These are phyloP conservation scores for Beroe forskalii DNA, from an alignment of 37 sponge, comb jelly and placozoan species.

Conservation along the genomic window DNA sequence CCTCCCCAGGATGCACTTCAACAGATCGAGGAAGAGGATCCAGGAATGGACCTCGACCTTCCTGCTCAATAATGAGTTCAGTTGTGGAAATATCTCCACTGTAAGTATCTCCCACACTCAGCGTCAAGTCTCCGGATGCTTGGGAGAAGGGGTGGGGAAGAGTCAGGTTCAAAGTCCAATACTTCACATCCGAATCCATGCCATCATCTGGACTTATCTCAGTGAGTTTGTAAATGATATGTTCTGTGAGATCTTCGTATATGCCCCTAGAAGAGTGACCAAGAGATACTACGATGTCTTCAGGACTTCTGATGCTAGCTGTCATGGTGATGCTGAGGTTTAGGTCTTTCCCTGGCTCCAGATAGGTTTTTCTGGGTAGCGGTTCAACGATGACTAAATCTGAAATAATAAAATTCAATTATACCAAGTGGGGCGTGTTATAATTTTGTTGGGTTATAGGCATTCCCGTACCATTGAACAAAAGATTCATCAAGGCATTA, in stretches of 20 bases:
- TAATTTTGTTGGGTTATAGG: too few relatives aligned
- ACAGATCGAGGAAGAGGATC: neutral
- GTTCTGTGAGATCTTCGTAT: neutral
- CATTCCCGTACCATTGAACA: too few relatives aligned
- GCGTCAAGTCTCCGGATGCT: neutral
- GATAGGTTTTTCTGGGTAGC: neutral
- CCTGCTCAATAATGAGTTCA: neutral
- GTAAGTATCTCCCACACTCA: neutral
- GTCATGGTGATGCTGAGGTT: neutral
- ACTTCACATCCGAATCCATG: neutral
- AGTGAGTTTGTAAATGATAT: neutral
- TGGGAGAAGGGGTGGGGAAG: constrained; percentile 10
- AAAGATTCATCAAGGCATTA: too few relatives aligned
- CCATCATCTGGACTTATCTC: neutral
- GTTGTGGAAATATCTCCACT: neutral
- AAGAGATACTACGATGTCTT: neutral
- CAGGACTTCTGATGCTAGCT: neutral
- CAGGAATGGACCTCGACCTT: neutral
- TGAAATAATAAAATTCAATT: too few relatives aligned
- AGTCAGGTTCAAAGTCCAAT: neutral
- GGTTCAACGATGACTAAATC: neutral
- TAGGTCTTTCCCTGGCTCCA: neutral
- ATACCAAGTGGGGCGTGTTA: too few relatives aligned
- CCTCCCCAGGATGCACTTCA: neutral
- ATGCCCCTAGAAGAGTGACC: neutral